These are phyloP conservation scores for Helicolenus hilgendorfi DNA, from an alignment of 2,797 vertebrate genomes.

Conservation along the genomic window DNA sequence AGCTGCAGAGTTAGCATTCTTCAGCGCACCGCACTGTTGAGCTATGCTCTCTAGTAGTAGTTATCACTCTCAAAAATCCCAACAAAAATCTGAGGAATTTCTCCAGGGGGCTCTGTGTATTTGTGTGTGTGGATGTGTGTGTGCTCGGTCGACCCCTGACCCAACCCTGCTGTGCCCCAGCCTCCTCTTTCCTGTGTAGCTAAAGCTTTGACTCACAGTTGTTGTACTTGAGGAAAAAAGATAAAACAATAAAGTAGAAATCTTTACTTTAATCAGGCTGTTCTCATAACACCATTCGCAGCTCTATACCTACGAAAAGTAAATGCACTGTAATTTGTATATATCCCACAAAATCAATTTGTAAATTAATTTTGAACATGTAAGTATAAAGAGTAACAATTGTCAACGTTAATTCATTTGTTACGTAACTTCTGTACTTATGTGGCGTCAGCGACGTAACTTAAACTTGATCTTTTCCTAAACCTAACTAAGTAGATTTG, in stretches of 20 bases:
- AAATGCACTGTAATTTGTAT: too few species aligned
- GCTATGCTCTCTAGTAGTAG: conserved; percentile 44
- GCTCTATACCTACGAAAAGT: accelerated
- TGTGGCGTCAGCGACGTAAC: too few species aligned
- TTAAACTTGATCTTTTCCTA: too few species aligned
- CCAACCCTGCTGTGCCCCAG: not conserved
- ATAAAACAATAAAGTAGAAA: not conserved
- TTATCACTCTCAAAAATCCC: conserved; percentile 78
- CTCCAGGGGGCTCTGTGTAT: conserved; percentile 71
- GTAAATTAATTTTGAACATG: too few species aligned
- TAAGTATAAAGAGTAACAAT: too few species aligned
- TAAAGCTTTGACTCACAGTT: not conserved
- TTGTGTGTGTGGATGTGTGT: conserved; percentile 32
- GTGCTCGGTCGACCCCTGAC: conserved; percentile 10
- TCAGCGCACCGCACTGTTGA: conserved; percentile 16
- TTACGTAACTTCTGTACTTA: too few species aligned
- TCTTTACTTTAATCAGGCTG: not conserved
- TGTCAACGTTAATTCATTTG: too few species aligned
- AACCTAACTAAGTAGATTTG: too few species aligned
- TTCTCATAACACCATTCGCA: too few species aligned
- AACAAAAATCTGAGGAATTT: conserved; percentile 85
- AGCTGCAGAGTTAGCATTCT: conserved; percentile 46
- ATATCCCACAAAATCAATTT: too few species aligned
- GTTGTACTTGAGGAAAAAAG: not conserved
- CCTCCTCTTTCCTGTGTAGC: conserved; percentile 30